Conservation (phyloP, 2,888 invertebrate species). For the Parnassius apollo region DNA sequence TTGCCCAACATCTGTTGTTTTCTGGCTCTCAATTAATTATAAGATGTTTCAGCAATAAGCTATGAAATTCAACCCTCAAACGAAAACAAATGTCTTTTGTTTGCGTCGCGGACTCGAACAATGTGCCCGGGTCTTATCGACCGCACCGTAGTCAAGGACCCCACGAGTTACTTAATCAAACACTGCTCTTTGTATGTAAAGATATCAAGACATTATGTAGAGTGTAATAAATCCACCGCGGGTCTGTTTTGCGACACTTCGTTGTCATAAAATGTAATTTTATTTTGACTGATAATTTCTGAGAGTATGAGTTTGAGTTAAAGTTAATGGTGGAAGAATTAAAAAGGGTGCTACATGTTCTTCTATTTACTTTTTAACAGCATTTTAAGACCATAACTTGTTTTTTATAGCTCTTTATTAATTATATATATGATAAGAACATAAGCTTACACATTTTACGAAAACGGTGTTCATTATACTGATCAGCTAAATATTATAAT, state of each 20-base stretch:
- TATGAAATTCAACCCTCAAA: slow-evolving; percentile 24
- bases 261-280: slow-evolving; percentile 13
- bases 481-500: no score
- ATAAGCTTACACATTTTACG: no score
- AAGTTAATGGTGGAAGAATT: not conserved
- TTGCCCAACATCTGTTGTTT: slow-evolving; percentile 9
- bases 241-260: slow-evolving; percentile 11
- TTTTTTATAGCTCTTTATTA: no score
- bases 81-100: slow-evolving; percentile 24
- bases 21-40: slow-evolving; percentile 23
- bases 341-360: no score
- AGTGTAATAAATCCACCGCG: slow-evolving; percentile 11
- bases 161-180: slow-evolving; percentile 21
- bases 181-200: slow-evolving; percentile 16
- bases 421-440: no score
- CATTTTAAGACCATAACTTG: no score
- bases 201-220: slow-evolving; percentile 19
- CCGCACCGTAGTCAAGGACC: slow-evolving; percentile 7
- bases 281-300: slow-evolving; percentile 10
- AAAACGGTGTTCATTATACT: no score
- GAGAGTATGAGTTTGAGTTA: slow-evolving; percentile 1
- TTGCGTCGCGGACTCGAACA: slow-evolving; percentile 18
- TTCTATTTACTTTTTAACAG: no score
- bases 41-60: slow-evolving; percentile 17
- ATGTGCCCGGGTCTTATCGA: slow-evolving; percentile 26